Base-by-base conservation (phyloP, 1,140 invertebrate species). In the Dolichoris vasculosae region DNA sequence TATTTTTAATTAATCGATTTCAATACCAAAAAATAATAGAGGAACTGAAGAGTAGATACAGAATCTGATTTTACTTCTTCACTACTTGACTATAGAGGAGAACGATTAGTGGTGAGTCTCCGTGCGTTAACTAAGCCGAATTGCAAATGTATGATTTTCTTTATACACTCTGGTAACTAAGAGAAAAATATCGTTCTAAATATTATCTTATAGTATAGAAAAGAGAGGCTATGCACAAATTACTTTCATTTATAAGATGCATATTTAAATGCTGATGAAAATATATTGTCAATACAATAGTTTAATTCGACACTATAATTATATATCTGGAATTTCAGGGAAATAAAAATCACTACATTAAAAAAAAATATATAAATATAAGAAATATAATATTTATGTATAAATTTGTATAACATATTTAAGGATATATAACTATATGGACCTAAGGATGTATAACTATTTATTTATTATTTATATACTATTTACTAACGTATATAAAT, bases 141-240 rank as follows among this genome's bases (percentile, higher is more conserved):
- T 91, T 91, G 90, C 91, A 90, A 91, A 93, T 92, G 91, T 89
- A 90, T 92, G 91, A 93, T 93, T 93, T 93, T 93, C 93, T 93
- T 93, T 93, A 93, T 93, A 93, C 92, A 93, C 92, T 93, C 91
- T 88, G 91, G 92, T 92, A 91, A 91, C 91, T 91, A 93, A 93
- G 93, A 93, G 92, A 93, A 93, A 93, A 93, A 93, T 93, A 93
- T 93, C 91, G 93, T 93, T 93, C 93, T 93, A 93, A 93, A 93
- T 93, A 93, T 93, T 93, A 93, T 92, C 91, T 89, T 91, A 89
- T 87, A 92, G 88, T 90, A 89, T 88, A 87, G 59, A 78, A 84
- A 84, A 86, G 81, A 86, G 81, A 32, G 55, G n/a, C 43, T 48
- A 76, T 23, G 75, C 73, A 87, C 73, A 89, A 86, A 90, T 91